phyloP scores from a whole-genome alignment of 2,113 vertebrate genomes.

The Elgaria multicarinata region DNA sequence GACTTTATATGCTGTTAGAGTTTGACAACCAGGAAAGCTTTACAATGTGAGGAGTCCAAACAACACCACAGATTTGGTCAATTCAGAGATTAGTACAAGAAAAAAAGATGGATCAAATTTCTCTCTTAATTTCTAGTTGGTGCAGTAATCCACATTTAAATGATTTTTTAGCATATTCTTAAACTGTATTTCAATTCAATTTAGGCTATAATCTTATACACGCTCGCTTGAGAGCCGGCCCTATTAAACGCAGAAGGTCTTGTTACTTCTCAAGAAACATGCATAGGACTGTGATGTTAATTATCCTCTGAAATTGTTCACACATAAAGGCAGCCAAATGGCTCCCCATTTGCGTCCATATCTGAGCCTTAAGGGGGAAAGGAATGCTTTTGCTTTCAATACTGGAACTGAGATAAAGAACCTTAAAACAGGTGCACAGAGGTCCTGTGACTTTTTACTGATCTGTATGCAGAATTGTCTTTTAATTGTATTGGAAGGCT shows the following conservation, averaged over 20 bases:
- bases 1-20: background rate
- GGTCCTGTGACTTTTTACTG: background rate
- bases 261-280: too few relatives aligned
- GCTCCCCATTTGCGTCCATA: background rate
- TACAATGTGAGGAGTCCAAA: background rate
- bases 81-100: background rate
- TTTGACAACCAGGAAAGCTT: background rate
- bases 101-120: too few relatives aligned
- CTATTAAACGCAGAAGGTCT: background rate
- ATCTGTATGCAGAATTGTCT: background rate
- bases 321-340: too few relatives aligned
- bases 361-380: background rate
- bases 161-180: background rate
- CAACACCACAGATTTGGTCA: background rate
- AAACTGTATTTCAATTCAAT: background rate
- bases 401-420: background rate
- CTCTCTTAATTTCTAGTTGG: background rate
- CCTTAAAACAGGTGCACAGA: background rate
- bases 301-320: background rate
- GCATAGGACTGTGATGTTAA: background rate
- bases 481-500: background rate
- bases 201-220: too few relatives aligned
- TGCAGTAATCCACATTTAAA: background rate
- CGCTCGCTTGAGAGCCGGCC: background rate
- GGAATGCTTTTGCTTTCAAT: background rate